Percentiles rank a stretch among this genome's conserved stretches.
Conservation (phyloP, 2,888 invertebrate genomes). For the Caenorhabditis angaria region DNA sequence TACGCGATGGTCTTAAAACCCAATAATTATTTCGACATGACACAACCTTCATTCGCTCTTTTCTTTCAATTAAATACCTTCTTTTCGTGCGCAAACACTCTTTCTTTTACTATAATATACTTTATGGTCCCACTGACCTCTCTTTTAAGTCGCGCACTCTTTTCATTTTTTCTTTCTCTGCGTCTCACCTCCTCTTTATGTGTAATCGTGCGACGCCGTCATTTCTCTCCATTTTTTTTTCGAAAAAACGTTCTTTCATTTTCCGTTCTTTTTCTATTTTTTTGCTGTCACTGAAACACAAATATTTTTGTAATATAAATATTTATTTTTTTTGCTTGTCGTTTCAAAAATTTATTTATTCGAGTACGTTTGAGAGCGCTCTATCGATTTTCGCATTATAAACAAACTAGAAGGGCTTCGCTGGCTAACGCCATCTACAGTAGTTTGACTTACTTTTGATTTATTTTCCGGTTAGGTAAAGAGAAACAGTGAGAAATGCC, state of each 20-base stretch:
- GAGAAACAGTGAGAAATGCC: too few relatives aligned
- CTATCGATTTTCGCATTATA: constrained; percentile 21
- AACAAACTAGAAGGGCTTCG: too few relatives aligned
- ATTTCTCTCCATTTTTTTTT: too few relatives aligned
- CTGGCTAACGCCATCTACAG: too few relatives aligned
- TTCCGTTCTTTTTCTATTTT: constrained; percentile 2
- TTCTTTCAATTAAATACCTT: constrained; percentile 9
- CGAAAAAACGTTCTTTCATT: neutral
- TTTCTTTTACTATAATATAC: too few relatives aligned
- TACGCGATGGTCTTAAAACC: neutral
- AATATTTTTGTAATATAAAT: constrained; percentile 13
- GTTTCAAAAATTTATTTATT: constrained; percentile 8
- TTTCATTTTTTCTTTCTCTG: constrained; percentile 14
- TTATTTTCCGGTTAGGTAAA: too few relatives aligned
- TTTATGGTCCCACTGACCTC: constrained; percentile 2
- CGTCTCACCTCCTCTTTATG: constrained; percentile 8
- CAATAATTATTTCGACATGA: neutral
- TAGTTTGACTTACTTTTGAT: too few relatives aligned
- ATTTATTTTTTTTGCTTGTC: neutral
- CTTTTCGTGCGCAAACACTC: constrained; percentile 2
- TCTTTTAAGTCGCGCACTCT: constrained; percentile 1
- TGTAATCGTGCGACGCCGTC: constrained; percentile 2
- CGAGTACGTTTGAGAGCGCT: constrained; percentile 1
- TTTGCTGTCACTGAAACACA: neutral
- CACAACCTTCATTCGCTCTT: constrained; percentile 1